Conservation (phyloP, 2,888 invertebrate genomes). For the Trichopria drosophilae region DNA sequence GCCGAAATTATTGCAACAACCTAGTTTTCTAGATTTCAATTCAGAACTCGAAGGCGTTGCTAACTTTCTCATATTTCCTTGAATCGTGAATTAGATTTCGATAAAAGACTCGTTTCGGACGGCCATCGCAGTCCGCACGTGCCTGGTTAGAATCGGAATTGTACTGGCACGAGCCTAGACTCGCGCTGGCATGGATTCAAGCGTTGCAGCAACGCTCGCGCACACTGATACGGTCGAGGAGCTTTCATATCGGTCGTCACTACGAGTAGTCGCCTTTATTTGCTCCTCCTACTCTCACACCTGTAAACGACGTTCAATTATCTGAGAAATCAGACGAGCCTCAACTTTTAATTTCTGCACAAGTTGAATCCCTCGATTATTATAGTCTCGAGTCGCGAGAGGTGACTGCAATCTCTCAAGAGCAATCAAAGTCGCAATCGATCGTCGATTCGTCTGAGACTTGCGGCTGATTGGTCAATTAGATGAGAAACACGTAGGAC, state of each 20-base stretch:
- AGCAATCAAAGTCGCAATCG: conserved; percentile 53
- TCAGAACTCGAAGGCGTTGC: too few species aligned
- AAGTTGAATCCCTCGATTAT: conserved; percentile 19
- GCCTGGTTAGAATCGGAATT: conserved; percentile 28
- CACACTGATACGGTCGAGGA: conserved; percentile 8
- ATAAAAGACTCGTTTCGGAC: conserved; percentile 27
- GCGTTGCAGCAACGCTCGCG: conserved; percentile 42
- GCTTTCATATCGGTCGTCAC: conserved; percentile 17
- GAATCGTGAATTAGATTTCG: conserved; percentile 7
- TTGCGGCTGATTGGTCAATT: conserved; percentile 58
- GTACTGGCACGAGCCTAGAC: conserved; percentile 41
- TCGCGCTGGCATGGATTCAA: conserved; percentile 48
- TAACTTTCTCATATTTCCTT: too few species aligned
- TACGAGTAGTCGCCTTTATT: conserved; percentile 8
- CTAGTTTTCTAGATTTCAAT: too few species aligned
- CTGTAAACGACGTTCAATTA: conserved; percentile 31
- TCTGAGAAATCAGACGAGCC: conserved; percentile 23
- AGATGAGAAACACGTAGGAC: conserved; percentile 56
- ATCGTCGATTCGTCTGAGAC: conserved; percentile 55
- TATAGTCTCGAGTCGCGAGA: background rate
- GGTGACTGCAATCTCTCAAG: conserved; percentile 14
- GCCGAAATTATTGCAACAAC: too few species aligned
- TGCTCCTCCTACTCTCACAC: conserved; percentile 33
- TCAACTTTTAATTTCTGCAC: conserved; percentile 20
- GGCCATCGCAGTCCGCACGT: conserved; percentile 30